Percentiles rank a stretch among this genome's conserved stretches.
Conservation (phyloP, 2,888 invertebrate species). For the Tribolium freemani region DNA sequence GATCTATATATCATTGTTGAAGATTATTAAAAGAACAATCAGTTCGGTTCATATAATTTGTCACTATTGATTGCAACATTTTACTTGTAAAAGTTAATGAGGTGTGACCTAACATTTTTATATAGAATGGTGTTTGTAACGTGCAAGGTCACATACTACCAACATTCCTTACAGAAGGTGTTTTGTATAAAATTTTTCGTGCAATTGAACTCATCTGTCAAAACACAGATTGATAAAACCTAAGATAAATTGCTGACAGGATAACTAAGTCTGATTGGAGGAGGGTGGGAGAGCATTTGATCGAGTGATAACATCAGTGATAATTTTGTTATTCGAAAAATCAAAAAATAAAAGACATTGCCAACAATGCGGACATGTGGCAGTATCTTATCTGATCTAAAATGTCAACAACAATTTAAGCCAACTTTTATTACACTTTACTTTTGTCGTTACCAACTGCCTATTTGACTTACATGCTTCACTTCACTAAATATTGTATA, state of each 20-base stretch:
- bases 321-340: background rate
- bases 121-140: background rate
- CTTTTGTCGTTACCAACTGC: background rate
- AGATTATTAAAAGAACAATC: slow-evolving; percentile 16
- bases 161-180: background rate
- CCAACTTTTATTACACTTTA: background rate
- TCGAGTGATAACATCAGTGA: background rate
- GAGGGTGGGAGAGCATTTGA: no score
- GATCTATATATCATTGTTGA: slow-evolving; percentile 1
- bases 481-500: slow-evolving; percentile 20
- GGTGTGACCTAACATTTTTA: slow-evolving; percentile 14
- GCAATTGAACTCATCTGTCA: background rate
- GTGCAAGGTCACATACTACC: slow-evolving; percentile 11
- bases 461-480: slow-evolving; percentile 14
- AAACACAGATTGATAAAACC: background rate
- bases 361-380: background rate
- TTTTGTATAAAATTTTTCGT: background rate
- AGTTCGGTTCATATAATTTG: slow-evolving; percentile 16
- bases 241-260: no score
- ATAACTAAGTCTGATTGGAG: no score
- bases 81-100: slow-evolving; percentile 24
- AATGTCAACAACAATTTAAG: background rate
- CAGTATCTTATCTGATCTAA: background rate
- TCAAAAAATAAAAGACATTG: background rate
- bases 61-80: slow-evolving; percentile 12